Conservation (phyloP, 1,140 invertebrate species). For the Zaprionus ornatus region DNA sequence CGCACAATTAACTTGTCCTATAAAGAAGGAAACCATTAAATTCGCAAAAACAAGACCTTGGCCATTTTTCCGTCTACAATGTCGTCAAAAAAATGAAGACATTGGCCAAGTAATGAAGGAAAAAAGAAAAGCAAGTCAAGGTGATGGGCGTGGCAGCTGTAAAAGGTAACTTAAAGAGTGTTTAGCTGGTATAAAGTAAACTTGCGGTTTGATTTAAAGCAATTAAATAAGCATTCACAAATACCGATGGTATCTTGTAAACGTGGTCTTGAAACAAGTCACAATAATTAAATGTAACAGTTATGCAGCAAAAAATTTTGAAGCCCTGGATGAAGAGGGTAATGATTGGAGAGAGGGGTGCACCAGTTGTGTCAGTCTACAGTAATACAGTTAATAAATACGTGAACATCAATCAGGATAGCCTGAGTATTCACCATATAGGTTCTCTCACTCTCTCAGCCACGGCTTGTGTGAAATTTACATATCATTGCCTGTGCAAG, state of each 20-base stretch:
- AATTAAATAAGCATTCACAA: too few relatives aligned
- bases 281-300: too few relatives aligned
- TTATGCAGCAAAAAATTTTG: too few relatives aligned
- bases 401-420: conserved; percentile 71
- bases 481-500: conserved; percentile 63
- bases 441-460: not conserved
- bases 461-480: conserved; percentile 65
- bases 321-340: not conserved
- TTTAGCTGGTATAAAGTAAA: too few relatives aligned
- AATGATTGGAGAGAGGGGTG: not conserved
- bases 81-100: not conserved
- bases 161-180: too few relatives aligned
- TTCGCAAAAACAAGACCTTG: conserved; percentile 72
- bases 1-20: conserved; percentile 71
- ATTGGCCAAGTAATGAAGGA: too few relatives aligned
- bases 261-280: too few relatives aligned
- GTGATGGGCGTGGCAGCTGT: too few relatives aligned
- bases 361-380: not conserved
- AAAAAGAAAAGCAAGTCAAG: too few relatives aligned
- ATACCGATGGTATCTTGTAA: too few relatives aligned
- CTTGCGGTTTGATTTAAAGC: too few relatives aligned
- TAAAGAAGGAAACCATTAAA: conserved; percentile 78
- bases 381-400: conserved; percentile 56
- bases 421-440: conserved; percentile 22
- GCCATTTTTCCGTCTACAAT: conserved; percentile 35